phyloP scores from a whole-genome alignment of 2,797 vertebrate species.

The Diglossa cyanea region DNA sequence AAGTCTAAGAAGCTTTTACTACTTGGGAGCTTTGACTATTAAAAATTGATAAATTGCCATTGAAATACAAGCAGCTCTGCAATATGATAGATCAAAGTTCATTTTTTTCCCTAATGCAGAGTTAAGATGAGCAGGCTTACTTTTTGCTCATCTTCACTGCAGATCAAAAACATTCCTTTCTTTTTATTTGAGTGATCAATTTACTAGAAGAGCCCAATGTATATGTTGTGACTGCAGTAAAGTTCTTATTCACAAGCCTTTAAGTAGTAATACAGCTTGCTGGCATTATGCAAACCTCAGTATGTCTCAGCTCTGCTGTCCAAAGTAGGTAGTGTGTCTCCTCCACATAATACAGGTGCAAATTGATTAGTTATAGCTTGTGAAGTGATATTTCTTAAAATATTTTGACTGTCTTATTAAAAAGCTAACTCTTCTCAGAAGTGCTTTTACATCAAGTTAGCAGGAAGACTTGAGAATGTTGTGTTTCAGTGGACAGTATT shows the following conservation, averaged over 20 bases:
- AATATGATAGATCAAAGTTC: slow-evolving; percentile 55
- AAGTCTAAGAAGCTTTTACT: slow-evolving; percentile 24
- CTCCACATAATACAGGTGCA: neutral
- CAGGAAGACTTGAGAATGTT: neutral
- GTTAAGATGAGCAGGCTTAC: slow-evolving; percentile 8
- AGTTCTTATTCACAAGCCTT: neutral
- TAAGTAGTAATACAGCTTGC: neutral
- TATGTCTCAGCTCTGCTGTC: neutral
- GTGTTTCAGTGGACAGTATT: neutral
- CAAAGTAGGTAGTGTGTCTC: neutral
- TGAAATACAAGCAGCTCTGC: slow-evolving; percentile 41
- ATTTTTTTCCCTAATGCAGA: slow-evolving; percentile 36
- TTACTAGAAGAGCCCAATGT: neutral
- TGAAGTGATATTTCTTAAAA: neutral
- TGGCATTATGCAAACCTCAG: neutral
- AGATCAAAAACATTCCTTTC: slow-evolving; percentile 43
- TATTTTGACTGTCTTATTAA: neutral
- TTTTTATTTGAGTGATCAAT: slow-evolving; percentile 45
- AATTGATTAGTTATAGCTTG: neutral
- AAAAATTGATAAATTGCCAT: slow-evolving; percentile 43
- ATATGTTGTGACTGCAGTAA: slow-evolving; percentile 8
- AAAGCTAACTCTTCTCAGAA: neutral
- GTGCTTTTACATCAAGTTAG: neutral
- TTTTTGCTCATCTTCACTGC: slow-evolving; percentile 19
- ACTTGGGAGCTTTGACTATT: slow-evolving; percentile 40